A percentile compares a stretch with the other conserved stretches of the same genome.
phyloP scores from a whole-genome alignment of 2,113 vertebrate genomes.

The Mobula birostris region DNA sequence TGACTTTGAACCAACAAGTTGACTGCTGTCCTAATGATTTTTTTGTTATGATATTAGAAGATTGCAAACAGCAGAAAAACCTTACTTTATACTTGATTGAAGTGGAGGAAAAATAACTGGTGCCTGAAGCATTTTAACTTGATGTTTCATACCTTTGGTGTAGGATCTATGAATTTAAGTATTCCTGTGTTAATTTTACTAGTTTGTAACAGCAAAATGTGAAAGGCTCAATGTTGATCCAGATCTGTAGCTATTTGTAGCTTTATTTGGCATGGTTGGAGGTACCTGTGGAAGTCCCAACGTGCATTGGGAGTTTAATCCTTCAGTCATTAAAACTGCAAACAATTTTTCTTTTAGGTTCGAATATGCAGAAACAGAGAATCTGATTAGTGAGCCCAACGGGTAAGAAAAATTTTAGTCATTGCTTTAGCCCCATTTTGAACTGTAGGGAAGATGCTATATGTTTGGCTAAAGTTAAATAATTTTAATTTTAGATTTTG shows the following conservation, averaged over 20 bases:
- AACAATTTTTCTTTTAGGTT: slow-evolving; percentile 10
- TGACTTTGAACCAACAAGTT: not conserved
- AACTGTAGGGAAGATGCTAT: not conserved
- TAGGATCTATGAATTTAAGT: not conserved
- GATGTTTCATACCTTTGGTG: not conserved
- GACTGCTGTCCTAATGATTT: not conserved
- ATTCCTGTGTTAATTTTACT: not conserved
- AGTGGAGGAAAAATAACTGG: not conserved
- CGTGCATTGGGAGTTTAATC: not conserved
- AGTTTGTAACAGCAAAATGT: not conserved
- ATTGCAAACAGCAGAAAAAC: not conserved
- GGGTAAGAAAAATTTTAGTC: not conserved
- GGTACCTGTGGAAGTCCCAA: not conserved
- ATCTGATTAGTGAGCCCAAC: slow-evolving; percentile 16
- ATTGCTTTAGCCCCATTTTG: not conserved
- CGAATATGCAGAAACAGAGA: slow-evolving; percentile 14
- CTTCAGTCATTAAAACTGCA: not conserved
- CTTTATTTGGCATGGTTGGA: not conserved
- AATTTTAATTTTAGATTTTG: not conserved
- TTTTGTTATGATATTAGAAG: not conserved
- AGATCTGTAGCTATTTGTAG: not conserved
- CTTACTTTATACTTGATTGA: not conserved
- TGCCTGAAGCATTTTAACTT: not conserved
- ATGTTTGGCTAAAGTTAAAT: not conserved
- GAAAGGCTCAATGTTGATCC: not conserved